phyloP scores from a whole-genome alignment of 23 tunicate genomes.

The Oikopleura albicans region DNA sequence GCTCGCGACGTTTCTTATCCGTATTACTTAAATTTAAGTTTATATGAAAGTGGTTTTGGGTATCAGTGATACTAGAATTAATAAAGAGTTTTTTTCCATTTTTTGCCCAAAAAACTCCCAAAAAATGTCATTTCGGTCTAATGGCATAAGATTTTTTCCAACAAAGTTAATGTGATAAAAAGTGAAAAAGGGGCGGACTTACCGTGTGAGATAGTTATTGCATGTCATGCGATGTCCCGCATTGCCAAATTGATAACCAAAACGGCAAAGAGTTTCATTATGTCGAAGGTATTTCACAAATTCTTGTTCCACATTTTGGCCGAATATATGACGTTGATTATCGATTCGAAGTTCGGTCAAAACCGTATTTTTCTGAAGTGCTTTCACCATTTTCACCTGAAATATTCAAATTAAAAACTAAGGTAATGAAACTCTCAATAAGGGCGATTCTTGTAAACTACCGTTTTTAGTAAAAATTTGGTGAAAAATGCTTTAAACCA shows the following conservation, averaged over 20 bases:
- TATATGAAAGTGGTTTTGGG: no score
- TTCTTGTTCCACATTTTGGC: conserved; percentile 82
- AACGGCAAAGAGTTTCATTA: conserved; percentile 46
- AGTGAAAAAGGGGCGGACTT: background rate
- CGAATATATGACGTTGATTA: conserved; percentile 92
- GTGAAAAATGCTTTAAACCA: background rate
- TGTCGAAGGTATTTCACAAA: conserved; percentile 50
- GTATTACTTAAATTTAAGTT: background rate
- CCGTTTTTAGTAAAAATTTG: no score
- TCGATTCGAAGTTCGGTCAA: conserved; percentile 51
- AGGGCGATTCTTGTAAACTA: no score
- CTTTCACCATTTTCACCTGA: conserved; percentile 29
- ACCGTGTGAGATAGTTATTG: conserved; percentile 34
- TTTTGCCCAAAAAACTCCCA: no score
- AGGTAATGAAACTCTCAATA: no score
- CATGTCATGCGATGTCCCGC: conserved; percentile 82
- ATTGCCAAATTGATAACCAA: conserved; percentile 82
- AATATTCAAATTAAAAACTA: no score
- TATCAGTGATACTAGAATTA: no score
- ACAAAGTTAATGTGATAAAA: background rate
- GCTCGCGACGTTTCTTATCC: background rate
- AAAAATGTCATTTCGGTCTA: no score
- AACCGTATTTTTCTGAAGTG: conserved; percentile 33
- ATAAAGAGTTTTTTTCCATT: no score
- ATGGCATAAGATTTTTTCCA: no score